These are phyloP conservation scores for Poicephalus gulielmi DNA, from an alignment of 2,113 vertebrate genomes.

Conservation along the genomic window DNA sequence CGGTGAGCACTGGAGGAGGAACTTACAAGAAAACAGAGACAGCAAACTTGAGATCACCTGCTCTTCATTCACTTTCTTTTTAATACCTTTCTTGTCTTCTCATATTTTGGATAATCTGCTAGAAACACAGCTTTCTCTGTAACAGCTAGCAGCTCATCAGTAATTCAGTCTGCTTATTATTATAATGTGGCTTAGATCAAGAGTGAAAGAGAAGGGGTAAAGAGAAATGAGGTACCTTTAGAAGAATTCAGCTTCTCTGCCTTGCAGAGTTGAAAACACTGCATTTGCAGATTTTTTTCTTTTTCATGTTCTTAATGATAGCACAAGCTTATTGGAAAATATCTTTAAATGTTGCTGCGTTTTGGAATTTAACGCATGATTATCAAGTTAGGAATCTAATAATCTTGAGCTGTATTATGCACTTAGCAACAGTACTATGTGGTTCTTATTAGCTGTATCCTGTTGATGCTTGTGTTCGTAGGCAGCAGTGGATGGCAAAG, in stretches of 20 bases:
- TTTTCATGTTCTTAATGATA: not conserved
- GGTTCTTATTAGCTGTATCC: not conserved
- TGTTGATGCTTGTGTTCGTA: not conserved
- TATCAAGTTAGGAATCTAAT: not conserved
- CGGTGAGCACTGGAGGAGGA: not conserved
- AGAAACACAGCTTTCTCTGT: not conserved
- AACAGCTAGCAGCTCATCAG: slow-evolving; percentile 23
- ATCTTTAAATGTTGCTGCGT: not conserved
- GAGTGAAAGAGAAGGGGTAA: not conserved
- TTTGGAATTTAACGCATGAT: not conserved
- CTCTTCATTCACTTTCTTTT: not conserved
- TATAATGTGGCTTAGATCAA: slow-evolving; percentile 16
- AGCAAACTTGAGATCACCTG: not conserved
- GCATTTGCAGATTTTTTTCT: not conserved
- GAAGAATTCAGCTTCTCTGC: not conserved
- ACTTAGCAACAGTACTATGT: not conserved
- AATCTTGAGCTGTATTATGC: fast-evolving
- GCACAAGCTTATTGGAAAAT: not conserved
- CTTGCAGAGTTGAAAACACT: not conserved
- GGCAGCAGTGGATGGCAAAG: not conserved
- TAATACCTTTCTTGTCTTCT: not conserved
- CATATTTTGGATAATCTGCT: not conserved
- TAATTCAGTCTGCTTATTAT: slow-evolving; percentile 26
- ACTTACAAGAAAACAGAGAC: not conserved
- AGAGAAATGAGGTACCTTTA: not conserved